Conservation (phyloP, 2,797 vertebrate species). For the Chloroceryle amazona region DNA sequence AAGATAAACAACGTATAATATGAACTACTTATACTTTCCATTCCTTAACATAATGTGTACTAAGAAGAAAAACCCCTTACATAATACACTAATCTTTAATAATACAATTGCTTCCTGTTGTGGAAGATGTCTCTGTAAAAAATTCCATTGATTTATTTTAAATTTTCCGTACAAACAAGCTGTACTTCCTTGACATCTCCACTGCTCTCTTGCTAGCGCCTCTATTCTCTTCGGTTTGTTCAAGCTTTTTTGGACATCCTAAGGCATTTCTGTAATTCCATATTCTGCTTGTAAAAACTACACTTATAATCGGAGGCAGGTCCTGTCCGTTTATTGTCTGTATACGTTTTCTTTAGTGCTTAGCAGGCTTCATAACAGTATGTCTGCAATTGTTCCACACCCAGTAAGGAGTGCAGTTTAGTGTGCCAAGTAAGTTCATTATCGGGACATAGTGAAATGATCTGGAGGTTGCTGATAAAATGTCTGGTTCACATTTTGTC, state of each 20-base stretch:
- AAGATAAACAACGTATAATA: neutral
- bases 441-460: neutral
- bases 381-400: neutral
- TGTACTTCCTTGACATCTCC: neutral
- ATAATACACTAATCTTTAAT: neutral
- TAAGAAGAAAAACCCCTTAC: neutral
- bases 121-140: neutral
- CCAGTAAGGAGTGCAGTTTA: neutral
- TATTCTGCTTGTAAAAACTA: neutral
- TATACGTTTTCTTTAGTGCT: neutral
- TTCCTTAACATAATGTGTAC: neutral
- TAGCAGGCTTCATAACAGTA: neutral
- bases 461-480: neutral
- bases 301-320: neutral
- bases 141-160: neutral
- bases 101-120: neutral
- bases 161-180: neutral
- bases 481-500: neutral
- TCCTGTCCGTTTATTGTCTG: neutral
- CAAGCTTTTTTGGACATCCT: neutral
- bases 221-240: neutral
- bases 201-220: neutral
- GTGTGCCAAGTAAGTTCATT: neutral
- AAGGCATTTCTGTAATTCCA: neutral
- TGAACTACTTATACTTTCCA: neutral